Conservation (phyloP, 2,797 vertebrate genomes). For the Scolopax rusticola region DNA sequence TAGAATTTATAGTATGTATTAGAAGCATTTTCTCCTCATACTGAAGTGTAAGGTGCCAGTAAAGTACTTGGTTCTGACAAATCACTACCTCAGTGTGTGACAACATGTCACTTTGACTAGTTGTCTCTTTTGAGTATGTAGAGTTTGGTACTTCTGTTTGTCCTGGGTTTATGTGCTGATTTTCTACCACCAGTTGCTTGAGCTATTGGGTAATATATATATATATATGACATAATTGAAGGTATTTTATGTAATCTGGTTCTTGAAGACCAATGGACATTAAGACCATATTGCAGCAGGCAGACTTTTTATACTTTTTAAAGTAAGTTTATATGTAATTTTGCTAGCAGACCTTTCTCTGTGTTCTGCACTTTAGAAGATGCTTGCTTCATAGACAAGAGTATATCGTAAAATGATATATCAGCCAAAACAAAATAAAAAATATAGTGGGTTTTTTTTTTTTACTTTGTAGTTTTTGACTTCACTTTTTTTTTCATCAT, state of each 20-base stretch:
- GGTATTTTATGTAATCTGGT: not conserved
- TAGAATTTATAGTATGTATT: not conserved
- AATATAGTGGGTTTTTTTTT: not conserved
- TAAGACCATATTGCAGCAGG: not conserved
- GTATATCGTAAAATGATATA: not conserved
- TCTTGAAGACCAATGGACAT: not conserved
- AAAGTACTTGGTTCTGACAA: not conserved
- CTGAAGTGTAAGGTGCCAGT: not conserved
- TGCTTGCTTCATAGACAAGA: not conserved
- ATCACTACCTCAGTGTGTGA: not conserved
- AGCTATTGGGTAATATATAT: not conserved
- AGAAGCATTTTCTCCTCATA: not conserved
- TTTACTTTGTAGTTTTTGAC: not conserved
- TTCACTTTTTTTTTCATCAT: not conserved
- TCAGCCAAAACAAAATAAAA: not conserved
- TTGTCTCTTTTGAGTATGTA: not conserved
- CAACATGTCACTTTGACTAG: not conserved
- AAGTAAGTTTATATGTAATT: not conserved
- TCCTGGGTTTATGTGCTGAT: not conserved
- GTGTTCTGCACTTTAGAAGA: not conserved
- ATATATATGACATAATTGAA: not conserved
- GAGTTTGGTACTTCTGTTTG: not conserved
- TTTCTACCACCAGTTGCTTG: not conserved
- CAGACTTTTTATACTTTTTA: not conserved
- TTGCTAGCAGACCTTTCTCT: not conserved